Evolutionary conservation across 2,888 invertebrate genomes (phyloP).

Genomic region (Patella caerulea): DNA sequence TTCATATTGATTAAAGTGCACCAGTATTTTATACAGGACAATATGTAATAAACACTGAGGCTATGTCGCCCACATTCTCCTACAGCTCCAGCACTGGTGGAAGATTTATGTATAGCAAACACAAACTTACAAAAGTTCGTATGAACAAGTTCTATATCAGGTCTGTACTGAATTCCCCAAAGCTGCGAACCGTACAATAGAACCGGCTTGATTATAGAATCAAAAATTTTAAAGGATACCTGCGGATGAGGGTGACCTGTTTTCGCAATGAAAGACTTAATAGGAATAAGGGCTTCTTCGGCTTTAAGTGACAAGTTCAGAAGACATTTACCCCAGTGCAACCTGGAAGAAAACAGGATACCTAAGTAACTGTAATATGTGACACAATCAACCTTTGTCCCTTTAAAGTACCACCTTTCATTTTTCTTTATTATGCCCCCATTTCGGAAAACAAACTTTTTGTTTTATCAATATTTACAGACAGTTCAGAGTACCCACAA

Average conservation of each 20-base stretch:
- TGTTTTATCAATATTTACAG: not conserved
- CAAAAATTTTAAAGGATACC: not conserved
- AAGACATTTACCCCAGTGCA: not conserved
- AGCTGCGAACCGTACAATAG: not conserved
- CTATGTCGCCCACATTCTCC: slow-evolving; percentile 1
- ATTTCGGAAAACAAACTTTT: not conserved
- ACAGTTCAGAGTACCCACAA: not conserved
- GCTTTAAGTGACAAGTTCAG: not conserved
- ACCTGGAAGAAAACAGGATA: not conserved
- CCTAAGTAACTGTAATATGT: not conserved
- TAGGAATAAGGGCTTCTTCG: too few species aligned
- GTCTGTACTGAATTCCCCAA: not conserved
- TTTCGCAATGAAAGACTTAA: too few species aligned
- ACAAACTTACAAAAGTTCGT: not conserved
- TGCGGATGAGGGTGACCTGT: too few species aligned
- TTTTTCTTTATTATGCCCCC: not conserved
- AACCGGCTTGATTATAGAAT: not conserved
- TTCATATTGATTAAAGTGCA: not conserved
- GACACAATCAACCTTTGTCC: not conserved
- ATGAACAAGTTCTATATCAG: not conserved
- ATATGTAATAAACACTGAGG: not conserved
- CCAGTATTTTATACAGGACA: not conserved
- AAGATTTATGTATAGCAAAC: not conserved
- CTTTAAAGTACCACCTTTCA: not conserved
- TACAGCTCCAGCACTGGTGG: not conserved